Base-by-base conservation (phyloP, 2,113 vertebrate species). In the Cyphomyrus discorhynchus region DNA sequence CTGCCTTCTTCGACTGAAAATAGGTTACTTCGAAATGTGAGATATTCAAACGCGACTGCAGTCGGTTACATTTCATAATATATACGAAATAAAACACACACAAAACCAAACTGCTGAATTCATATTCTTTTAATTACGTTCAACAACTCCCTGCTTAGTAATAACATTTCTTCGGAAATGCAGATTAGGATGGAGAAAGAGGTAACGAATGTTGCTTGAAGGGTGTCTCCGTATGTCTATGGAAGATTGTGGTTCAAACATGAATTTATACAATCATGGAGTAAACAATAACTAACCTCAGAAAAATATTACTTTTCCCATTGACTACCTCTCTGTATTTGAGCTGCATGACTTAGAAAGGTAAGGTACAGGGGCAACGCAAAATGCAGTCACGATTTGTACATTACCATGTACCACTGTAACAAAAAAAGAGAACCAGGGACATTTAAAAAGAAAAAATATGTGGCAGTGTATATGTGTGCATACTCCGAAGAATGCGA, bases 111-210 rank as follows among this genome's bases (percentile, higher is more conserved):
- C n/a, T 31, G 8, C 19, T 47, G 17, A 58, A 66, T 62, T 88
- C 39, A 42, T 42, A 45, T 86, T 86, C 27, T 11, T 87, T 56
- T 88, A 88, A 88, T 56, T 58, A 31, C n/a, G 84, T 50, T 88
- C 35, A 88, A 88, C 58, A 88, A 88, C 66, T 66, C 56, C 87
- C 87, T 62, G 87, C 42, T 88, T 62, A 21, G 56, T 42, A 86
- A 86, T 27, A 86, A 86, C 85, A 45, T 88, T 88, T 88, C 49
- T 50, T 86, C n/a, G 15, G 82, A 88, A 42, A 88, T 66, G 87
- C 87, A 62, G 53, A 53, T 88, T 88, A 62, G 87, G n/a, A 86
- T 35, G 62, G 56, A 66, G 87, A 58, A 88, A 45, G 86, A 58
- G 53, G 87, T 62, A 45, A 58, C n/a, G 56, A 88, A 88, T 39